Conservation (phyloP, 2,888 invertebrate genomes). For the Eupithecia tripunctaria region DNA sequence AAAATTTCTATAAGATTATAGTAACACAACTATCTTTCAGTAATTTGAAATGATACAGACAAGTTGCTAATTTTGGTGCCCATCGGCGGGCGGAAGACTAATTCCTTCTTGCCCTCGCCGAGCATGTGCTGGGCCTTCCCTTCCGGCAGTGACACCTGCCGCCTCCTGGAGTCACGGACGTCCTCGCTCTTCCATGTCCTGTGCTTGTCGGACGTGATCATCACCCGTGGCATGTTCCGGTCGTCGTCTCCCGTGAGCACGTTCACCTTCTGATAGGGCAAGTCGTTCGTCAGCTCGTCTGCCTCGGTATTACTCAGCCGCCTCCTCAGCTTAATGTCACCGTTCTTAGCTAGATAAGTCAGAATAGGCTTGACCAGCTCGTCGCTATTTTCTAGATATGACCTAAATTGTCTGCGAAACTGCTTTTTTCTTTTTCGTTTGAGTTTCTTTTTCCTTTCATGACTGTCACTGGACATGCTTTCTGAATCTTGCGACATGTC, state of each 20-base stretch:
- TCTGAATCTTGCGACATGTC: background rate
- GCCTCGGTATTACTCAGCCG: constrained; percentile 62
- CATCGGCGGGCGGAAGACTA: constrained; percentile 61
- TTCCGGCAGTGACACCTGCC: constrained; percentile 44
- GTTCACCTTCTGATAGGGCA: constrained; percentile 42
- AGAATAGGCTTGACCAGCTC: constrained; percentile 50
- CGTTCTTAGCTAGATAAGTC: constrained; percentile 50
- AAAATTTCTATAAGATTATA: constrained; percentile 26
- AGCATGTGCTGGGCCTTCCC: constrained; percentile 46
- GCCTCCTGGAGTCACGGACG: background rate
- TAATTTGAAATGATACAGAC: constrained; percentile 66
- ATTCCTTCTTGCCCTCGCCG: constrained; percentile 57
- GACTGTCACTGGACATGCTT: background rate
- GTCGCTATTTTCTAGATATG: constrained; percentile 32
- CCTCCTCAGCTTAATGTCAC: constrained; percentile 59
- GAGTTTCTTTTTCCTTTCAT: constrained; percentile 13
- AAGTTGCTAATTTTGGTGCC: constrained; percentile 66
- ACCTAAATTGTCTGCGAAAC: constrained; percentile 20
- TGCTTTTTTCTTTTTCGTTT: constrained; percentile 23
- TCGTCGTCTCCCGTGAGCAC: constrained; percentile 47
- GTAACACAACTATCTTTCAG: constrained; percentile 28
- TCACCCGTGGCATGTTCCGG: constrained; percentile 38
- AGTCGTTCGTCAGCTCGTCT: constrained; percentile 46
- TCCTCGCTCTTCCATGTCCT: background rate
- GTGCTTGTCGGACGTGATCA: constrained; percentile 48